phyloP scores from a whole-genome alignment of 2,797 vertebrate genomes.

The Kryptopterus vitreolus region DNA sequence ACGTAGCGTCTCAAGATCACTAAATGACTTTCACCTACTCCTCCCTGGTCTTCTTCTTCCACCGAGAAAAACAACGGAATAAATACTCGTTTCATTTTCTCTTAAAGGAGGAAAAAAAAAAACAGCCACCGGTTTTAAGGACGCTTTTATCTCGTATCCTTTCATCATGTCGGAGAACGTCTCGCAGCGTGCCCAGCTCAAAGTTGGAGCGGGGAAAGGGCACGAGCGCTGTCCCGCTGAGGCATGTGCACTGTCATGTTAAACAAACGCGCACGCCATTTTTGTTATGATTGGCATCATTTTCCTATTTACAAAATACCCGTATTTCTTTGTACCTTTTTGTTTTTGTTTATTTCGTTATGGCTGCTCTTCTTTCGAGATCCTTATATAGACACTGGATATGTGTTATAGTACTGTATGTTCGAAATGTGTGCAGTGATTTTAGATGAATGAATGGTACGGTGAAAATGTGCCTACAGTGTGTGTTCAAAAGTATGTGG shows the following conservation, averaged over 20 bases:
- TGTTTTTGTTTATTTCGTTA: too few species aligned
- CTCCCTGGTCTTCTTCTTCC: conserved; percentile 11
- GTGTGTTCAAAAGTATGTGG: too few species aligned
- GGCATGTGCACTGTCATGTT: conserved; percentile 31
- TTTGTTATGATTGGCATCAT: too few species aligned
- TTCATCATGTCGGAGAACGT: conserved; percentile 50
- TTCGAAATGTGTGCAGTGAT: too few species aligned
- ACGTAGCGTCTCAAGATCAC: background rate
- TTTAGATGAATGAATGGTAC: too few species aligned
- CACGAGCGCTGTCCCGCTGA: conserved; percentile 21
- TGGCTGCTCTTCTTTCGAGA: too few species aligned
- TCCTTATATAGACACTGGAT: too few species aligned
- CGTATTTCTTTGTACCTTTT: too few species aligned
- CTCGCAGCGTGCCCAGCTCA: conserved; percentile 17
- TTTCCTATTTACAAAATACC: too few species aligned
- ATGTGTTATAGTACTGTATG: too few species aligned
- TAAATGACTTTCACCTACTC: conserved; percentile 20
- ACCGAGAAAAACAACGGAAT: conserved; percentile 34
- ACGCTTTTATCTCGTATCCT: conserved; percentile 46
- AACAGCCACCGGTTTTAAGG: conserved; percentile 38
- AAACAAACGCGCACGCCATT: conserved; percentile 5
- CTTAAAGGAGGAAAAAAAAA: conserved; percentile 24
- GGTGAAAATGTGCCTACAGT: too few species aligned
- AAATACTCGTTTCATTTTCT: conserved; percentile 38
- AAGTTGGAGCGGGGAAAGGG: conserved; percentile 23